Evolutionary conservation across 2,888 invertebrate genomes (phyloP).

Genomic region (Chymomyza procnemis): DNA sequence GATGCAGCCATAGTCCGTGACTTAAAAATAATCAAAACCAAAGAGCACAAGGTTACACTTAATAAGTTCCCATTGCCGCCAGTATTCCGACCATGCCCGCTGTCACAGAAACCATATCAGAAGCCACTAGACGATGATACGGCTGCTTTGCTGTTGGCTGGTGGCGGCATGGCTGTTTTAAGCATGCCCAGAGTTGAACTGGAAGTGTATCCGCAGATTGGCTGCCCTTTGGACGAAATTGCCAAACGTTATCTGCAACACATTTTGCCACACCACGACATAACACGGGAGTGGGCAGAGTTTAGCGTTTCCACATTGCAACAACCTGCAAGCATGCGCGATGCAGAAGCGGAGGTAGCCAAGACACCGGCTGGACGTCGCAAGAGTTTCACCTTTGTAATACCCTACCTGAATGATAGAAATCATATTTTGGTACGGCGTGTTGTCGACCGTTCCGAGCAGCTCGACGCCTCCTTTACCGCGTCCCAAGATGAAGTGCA

Average conservation of each 20-base stretch:
- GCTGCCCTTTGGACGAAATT: constrained; percentile 73
- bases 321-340: constrained; percentile 40
- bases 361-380: constrained; percentile 49
- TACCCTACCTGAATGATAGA: constrained; percentile 82
- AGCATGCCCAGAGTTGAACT: constrained; percentile 76
- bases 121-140: constrained; percentile 71
- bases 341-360: constrained; percentile 46
- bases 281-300: constrained; percentile 78
- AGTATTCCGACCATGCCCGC: constrained; percentile 74
- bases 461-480: constrained; percentile 64
- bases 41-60: constrained; percentile 50
- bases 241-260: constrained; percentile 77
- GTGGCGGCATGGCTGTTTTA: constrained; percentile 74
- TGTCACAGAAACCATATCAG: constrained; percentile 74
- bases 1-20: constrained; percentile 57
- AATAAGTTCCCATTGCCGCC: constrained; percentile 59
- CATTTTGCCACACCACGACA: constrained; percentile 75
- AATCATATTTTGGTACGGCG: constrained; percentile 80
- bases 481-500: constrained; percentile 41
- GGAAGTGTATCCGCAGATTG: constrained; percentile 75
- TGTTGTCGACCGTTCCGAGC: constrained; percentile 75
- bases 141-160: constrained; percentile 66
- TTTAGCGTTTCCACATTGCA: constrained; percentile 77
- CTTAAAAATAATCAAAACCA: constrained; percentile 58
- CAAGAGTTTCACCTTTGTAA: constrained; percentile 80